Percentiles rank a stretch among this genome's conserved stretches.
These are phyloP conservation scores for Molossus alvarezi DNA, from an alignment of 2,797 vertebrate species.

Conservation along the genomic window DNA sequence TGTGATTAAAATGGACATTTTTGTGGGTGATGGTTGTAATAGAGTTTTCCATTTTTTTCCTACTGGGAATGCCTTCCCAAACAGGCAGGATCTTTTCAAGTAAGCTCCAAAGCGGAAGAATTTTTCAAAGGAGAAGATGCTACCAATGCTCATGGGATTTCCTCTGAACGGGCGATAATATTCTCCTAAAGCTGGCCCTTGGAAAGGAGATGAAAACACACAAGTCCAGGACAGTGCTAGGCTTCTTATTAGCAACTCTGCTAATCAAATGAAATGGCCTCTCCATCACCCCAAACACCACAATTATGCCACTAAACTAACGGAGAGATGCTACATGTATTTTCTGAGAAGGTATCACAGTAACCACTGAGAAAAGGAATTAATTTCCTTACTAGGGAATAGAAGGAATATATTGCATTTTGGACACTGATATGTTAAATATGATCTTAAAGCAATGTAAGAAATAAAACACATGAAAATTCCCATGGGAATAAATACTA, in stretches of 20 bases:
- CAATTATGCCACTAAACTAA: constrained; percentile 30
- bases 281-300: neutral
- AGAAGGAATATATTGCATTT: neutral
- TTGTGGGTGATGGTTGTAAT: constrained; percentile 1
- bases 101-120: constrained; percentile 54
- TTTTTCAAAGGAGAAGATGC: constrained; percentile 23
- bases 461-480: constrained; percentile 46
- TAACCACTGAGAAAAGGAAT: neutral
- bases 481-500: constrained; percentile 34
- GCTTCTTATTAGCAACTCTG: constrained; percentile 32
- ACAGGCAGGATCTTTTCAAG: constrained; percentile 67
- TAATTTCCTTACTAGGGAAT: neutral
- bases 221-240: constrained; percentile 41
- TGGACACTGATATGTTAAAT: constrained; percentile 11
- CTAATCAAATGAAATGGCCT: constrained; percentile 37
- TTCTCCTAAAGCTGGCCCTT: constrained; percentile 69
- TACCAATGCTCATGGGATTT: constrained; percentile 60
- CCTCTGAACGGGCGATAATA: constrained; percentile 69
- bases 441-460: constrained; percentile 57
- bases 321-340: constrained; percentile 60
- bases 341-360: neutral
- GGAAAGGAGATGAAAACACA: constrained; percentile 72
- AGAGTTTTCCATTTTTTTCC: constrained; percentile 61
- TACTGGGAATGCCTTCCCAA: constrained; percentile 20
- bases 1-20: constrained; percentile 53